A percentile compares a stretch with the other conserved stretches of the same genome.
Conservation (phyloP, 2,113 vertebrate genomes). For the Brienomyrus longianalis region DNA sequence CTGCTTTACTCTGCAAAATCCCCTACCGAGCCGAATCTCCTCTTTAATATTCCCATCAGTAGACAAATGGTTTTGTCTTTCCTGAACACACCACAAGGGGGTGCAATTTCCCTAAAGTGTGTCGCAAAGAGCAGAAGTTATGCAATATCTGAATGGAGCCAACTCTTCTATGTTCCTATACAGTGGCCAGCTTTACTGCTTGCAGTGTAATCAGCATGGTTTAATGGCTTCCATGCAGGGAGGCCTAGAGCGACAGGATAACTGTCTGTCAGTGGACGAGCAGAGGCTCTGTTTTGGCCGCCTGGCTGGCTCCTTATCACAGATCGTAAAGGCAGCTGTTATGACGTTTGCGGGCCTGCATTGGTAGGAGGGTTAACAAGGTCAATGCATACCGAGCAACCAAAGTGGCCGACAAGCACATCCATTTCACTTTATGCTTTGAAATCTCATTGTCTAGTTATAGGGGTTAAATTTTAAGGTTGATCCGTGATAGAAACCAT, state of each 20-base stretch:
- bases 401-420: neutral
- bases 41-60: neutral
- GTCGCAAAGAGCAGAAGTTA: neutral
- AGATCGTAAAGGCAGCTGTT: neutral
- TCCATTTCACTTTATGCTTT: neutral
- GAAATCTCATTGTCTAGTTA: neutral
- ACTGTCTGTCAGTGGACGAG: neutral
- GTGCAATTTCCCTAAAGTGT: neutral
- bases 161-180: neutral
- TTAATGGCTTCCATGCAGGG: neutral
- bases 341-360: neutral
- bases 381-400: neutral
- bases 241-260: neutral
- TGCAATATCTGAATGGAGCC: neutral
- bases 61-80: neutral
- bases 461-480: neutral
- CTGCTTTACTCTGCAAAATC: neutral
- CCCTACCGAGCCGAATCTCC: neutral
- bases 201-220: neutral
- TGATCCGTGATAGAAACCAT: neutral
- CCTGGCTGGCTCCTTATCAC: neutral
- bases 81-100: constrained; percentile 12
- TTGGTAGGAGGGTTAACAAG: neutral
- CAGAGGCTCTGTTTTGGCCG: neutral
- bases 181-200: neutral